A percentile compares a stretch with the other conserved stretches of the same genome.
Evolutionary conservation across 2,113 vertebrate genomes (phyloP).

Genomic region (Mus musculus): DNA sequence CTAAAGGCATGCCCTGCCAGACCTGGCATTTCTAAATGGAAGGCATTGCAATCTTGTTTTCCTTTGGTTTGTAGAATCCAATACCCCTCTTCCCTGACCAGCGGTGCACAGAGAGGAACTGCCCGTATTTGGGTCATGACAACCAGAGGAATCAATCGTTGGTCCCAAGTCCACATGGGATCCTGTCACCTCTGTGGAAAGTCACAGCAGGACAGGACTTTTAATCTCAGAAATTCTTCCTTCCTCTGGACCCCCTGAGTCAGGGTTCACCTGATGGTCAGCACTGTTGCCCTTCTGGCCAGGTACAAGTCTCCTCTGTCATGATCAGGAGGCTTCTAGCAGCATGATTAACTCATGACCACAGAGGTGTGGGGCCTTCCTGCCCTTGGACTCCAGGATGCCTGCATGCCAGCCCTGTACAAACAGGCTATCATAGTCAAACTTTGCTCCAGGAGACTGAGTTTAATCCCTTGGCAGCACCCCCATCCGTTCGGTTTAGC

Average conservation of each 20-base stretch:
- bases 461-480: neutral
- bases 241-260: neutral
- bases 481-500: neutral
- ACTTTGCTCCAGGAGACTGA: conserved; percentile 26
- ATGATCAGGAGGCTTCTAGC: neutral
- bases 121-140: accelerated
- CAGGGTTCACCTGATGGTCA: neutral
- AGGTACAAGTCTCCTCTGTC: neutral
- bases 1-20: neutral
- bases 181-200: neutral
- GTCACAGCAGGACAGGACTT: neutral
- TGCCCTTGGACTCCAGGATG: neutral
- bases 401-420: neutral
- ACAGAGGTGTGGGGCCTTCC: accelerated
- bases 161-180: neutral
- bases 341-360: neutral
- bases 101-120: neutral
- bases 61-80: neutral
- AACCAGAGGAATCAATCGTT: too few relatives aligned
- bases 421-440: neutral
- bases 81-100: neutral
- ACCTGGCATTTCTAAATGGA: neutral
- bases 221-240: neutral
- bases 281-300: neutral
- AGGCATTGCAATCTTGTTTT: neutral